These are phyloP conservation scores for Galago senegalensis DNA, from an alignment of 2,797 vertebrate species.

Conservation along the genomic window DNA sequence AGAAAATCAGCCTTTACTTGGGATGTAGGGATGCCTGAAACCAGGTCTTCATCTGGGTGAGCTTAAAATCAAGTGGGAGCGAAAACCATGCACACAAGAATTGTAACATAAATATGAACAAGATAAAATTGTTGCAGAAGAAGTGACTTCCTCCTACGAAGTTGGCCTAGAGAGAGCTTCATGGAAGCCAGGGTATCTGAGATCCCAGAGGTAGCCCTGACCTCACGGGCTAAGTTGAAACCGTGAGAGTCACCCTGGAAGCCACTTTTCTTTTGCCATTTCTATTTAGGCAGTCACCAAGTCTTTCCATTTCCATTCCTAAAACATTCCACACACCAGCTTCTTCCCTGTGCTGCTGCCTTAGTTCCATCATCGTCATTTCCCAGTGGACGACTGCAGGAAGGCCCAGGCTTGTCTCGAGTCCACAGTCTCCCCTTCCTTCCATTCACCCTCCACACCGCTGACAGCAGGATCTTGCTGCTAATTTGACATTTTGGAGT, in stretches of 20 bases:
- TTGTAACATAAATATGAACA: not conserved
- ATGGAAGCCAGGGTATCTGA: not conserved
- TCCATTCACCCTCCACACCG: slow-evolving; percentile 16
- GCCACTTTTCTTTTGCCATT: not conserved
- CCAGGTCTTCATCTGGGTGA: not conserved
- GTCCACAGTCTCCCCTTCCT: not conserved
- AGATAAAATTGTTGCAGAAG: not conserved
- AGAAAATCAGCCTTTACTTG: not conserved
- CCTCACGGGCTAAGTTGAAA: not conserved
- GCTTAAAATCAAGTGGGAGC: not conserved
- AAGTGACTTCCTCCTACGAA: not conserved
- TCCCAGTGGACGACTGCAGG: not conserved
- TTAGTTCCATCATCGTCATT: slow-evolving; percentile 13
- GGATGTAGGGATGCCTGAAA: not conserved
- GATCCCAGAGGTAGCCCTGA: not conserved
- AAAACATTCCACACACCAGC: slow-evolving; percentile 35
- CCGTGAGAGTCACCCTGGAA: not conserved
- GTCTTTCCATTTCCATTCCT: not conserved
- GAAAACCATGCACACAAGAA: not conserved
- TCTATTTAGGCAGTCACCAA: not conserved
- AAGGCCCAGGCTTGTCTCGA: not conserved
- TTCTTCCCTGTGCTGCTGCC: not conserved
- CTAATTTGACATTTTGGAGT: slow-evolving; percentile 35
- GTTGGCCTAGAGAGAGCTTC: not conserved
- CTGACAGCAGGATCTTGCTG: slow-evolving; percentile 55